These are phyloP conservation scores for Brachionus sp. DNA, from an alignment of 1,140 invertebrate species.

Conservation along the genomic window DNA sequence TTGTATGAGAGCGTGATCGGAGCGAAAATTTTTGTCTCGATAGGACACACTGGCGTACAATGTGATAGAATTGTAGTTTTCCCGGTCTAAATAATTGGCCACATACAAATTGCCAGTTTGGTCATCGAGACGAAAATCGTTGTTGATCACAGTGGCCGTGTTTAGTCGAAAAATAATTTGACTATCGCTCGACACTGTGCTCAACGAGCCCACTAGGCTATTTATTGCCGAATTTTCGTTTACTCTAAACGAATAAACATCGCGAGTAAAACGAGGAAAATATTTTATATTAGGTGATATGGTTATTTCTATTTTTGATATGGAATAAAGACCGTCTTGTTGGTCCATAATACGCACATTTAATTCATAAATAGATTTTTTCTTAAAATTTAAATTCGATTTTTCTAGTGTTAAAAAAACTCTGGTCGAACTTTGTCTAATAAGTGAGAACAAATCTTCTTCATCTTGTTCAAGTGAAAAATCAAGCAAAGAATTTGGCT, in stretches of 20 bases:
- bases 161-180: neutral
- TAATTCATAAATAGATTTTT: constrained; percentile 24
- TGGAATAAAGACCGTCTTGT: constrained; percentile 30
- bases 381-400: constrained; percentile 42
- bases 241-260: constrained; percentile 18
- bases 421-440: neutral
- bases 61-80: constrained; percentile 2
- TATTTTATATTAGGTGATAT: constrained; percentile 13
- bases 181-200: neutral
- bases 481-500: neutral
- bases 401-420: constrained; percentile 9
- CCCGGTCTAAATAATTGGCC: constrained; percentile 4
- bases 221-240: neutral
- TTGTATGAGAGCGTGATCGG: constrained; percentile 14
- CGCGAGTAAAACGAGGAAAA: constrained; percentile 25
- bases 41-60: constrained; percentile 16
- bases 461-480: constrained; percentile 2
- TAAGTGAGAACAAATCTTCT: constrained; percentile 11
- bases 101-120: constrained; percentile 39
- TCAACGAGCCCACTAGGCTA: neutral
- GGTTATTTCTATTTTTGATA: constrained; percentile 7
- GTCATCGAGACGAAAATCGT: constrained; percentile 22
- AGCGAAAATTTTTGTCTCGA: neutral
- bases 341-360: neutral
- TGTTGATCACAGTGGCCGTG: neutral